These are phyloP conservation scores for Aurelia sp. DNA, from an alignment of 30 jellyfish, hydroid and myxozoan species.

Conservation along the genomic window DNA sequence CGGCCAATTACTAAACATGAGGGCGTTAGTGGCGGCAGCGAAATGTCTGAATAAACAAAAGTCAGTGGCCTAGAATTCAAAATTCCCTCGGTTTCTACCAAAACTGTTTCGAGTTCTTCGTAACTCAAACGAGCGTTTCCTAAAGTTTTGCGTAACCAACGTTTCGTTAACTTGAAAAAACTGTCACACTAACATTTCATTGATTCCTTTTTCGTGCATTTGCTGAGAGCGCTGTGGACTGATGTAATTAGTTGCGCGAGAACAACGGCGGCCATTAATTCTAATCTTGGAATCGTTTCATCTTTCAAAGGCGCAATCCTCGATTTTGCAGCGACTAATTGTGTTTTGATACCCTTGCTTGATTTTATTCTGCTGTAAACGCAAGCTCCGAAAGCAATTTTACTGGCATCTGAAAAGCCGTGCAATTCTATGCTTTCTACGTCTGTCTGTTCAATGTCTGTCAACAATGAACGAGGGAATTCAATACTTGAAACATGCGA, in stretches of 20 bases:
- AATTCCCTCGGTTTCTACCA: conserved; percentile 26
- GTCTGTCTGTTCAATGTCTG: no score
- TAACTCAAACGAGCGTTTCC: not conserved
- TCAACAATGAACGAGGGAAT: no score
- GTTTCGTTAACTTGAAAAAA: not conserved
- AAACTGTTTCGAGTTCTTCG: conserved; percentile 45
- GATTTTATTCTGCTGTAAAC: not conserved
- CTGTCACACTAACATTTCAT: not conserved
- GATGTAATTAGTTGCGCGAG: not conserved
- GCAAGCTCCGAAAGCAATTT: not conserved
- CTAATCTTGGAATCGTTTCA: conserved; percentile 10
- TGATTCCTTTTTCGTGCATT: not conserved
- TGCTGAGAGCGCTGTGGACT: not conserved
- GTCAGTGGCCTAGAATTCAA: conserved; percentile 40
- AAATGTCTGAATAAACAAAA: not conserved
- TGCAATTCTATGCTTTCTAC: not conserved
- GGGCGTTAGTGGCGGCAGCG: conserved; percentile 14
- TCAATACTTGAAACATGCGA: no score
- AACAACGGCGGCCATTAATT: not conserved
- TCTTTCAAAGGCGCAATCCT: conserved; percentile 13
- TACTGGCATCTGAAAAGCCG: not conserved
- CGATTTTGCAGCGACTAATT: conserved; percentile 19
- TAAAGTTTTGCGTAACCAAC: not conserved
- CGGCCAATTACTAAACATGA: conserved; percentile 15
- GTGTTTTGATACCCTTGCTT: not conserved